Conservation (phyloP, 2,113 vertebrate species). For the Pitta sordida region DNA sequence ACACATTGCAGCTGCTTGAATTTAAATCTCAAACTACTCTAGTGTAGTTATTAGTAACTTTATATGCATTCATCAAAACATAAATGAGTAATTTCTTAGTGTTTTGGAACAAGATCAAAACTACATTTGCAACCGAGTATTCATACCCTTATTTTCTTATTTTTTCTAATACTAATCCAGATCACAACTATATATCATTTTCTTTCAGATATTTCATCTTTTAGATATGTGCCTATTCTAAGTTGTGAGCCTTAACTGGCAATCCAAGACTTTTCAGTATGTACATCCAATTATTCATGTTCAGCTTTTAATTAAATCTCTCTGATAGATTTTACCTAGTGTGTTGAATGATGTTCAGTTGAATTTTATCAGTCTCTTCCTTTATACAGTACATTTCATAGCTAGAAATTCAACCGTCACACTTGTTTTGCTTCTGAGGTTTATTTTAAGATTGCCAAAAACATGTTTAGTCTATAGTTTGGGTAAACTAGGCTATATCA, state of each 20-base stretch:
- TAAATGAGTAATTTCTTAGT: background rate
- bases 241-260: background rate
- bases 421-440: background rate
- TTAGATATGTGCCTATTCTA: background rate
- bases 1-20: background rate
- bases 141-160: background rate
- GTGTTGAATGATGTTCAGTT: background rate
- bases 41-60: background rate
- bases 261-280: background rate
- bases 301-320: conserved; percentile 4
- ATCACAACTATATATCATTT: background rate
- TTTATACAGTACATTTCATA: background rate
- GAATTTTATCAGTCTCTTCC: background rate
- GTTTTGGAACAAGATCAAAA: background rate
- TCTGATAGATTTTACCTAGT: background rate
- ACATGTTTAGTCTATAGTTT: background rate
- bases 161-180: background rate
- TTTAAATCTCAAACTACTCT: background rate
- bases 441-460: background rate
- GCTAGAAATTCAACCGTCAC: background rate
- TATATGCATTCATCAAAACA: background rate
- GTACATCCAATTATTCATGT: background rate
- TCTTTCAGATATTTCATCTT: background rate
- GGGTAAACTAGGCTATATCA: background rate
- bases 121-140: background rate